Conservation (phyloP, 2,113 vertebrate genomes). For the Euleptes europaea region DNA sequence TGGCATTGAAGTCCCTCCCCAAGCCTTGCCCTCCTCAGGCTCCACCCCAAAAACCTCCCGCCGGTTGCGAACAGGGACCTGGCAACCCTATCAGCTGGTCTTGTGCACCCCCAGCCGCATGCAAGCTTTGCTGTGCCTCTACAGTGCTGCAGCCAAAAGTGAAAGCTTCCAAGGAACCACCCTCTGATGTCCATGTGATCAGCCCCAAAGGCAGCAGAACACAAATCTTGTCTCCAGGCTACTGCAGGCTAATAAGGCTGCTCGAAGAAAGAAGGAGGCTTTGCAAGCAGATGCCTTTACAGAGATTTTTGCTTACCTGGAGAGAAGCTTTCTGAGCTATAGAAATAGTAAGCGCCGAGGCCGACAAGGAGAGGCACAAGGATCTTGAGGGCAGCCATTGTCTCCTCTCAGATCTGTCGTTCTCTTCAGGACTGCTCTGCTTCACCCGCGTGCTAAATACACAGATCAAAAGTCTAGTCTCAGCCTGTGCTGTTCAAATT, state of each 20-base stretch:
- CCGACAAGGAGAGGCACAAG: neutral
- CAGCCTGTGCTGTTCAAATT: neutral
- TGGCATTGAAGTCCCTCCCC: no score
- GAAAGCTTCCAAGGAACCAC: no score
- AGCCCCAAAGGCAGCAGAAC: neutral
- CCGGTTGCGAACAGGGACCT: no score
- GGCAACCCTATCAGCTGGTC: no score
- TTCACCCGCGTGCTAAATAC: neutral
- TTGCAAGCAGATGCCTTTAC: neutral
- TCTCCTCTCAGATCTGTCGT: neutral
- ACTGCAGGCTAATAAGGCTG: neutral
- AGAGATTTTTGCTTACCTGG: constrained; percentile 21
- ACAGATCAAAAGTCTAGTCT: neutral
- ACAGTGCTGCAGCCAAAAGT: no score
- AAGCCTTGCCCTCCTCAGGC: no score
- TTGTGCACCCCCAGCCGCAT: no score
- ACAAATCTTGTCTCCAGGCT: neutral
- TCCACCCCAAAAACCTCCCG: no score
- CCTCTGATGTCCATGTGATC: no score
- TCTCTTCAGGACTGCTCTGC: neutral
- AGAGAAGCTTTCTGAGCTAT: neutral
- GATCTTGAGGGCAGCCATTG: neutral
- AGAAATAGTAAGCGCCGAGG: constrained; percentile 21
- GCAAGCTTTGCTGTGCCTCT: no score
- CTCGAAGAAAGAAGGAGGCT: neutral